Evolutionary conservation across 2,113 vertebrate species (phyloP).

Genomic region (Pycnonotus jocosus): DNA sequence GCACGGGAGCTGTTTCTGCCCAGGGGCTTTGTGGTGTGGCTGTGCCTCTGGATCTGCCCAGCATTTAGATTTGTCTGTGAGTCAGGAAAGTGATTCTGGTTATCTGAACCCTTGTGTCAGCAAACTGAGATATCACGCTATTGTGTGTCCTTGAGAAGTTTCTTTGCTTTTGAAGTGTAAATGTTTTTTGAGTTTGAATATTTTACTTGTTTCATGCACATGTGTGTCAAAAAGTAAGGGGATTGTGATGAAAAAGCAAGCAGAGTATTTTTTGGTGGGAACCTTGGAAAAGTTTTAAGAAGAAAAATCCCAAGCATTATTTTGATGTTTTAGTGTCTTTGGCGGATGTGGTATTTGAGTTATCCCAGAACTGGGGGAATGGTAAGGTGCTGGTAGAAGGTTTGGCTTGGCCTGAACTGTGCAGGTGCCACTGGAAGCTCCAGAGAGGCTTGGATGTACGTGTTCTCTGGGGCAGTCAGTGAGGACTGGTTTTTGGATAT

Average conservation of each 20-base stretch:
- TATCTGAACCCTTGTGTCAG: not conserved
- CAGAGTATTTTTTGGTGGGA: not conserved
- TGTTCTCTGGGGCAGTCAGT: fast-evolving
- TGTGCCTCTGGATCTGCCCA: no score
- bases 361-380: not conserved
- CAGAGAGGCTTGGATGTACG: fast-evolving
- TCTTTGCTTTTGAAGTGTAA: not conserved
- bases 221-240: not conserved
- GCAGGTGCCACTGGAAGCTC: not conserved
- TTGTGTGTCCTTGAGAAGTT: not conserved
- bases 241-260: not conserved
- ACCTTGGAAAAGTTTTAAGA: not conserved
- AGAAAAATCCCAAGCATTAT: not conserved
- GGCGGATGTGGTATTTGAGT: not conserved
- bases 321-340: not conserved
- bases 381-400: not conserved
- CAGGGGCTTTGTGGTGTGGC: not conserved
- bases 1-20: not conserved
- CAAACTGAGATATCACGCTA: not conserved
- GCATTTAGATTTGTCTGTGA: not conserved
- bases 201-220: not conserved
- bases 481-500: not conserved
- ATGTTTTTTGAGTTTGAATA: not conserved
- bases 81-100: not conserved
- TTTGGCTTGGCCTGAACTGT: not conserved